Percentiles rank a stretch among this genome's conserved stretches.
Conservation (phyloP, 2,113 vertebrate species). For the Microcebus murinus region DNA sequence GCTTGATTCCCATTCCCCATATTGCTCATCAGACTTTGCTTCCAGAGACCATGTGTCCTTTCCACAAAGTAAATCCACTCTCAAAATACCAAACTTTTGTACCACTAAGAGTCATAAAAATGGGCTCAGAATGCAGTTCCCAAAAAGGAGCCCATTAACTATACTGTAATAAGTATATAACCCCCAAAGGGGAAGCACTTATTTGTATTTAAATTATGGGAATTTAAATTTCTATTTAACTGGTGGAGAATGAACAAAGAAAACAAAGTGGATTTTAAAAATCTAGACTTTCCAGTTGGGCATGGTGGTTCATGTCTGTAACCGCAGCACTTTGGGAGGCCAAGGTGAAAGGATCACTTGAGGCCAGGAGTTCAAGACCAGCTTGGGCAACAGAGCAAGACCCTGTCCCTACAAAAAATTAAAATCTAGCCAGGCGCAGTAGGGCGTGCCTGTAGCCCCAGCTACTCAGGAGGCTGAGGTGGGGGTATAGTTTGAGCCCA, state of each 20-base stretch:
- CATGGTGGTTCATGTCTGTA: too few species aligned
- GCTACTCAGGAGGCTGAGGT: too few species aligned
- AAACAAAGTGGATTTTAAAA: slow-evolving; percentile 10
- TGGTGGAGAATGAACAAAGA: background rate
- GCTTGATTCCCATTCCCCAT: background rate
- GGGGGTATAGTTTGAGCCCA: too few species aligned
- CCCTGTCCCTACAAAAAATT: too few species aligned
- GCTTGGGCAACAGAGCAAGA: too few species aligned
- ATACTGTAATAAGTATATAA: background rate
- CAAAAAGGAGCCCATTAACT: background rate
- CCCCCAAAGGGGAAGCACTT: background rate
- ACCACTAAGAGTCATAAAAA: background rate
- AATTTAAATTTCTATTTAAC: slow-evolving; percentile 30
- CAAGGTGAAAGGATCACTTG: too few species aligned
- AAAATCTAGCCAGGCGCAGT: too few species aligned
- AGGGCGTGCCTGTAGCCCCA: too few species aligned
- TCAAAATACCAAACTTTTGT: slow-evolving; percentile 7
- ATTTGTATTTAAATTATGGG: slow-evolving; percentile 32
- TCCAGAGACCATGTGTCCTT: background rate
- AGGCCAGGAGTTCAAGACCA: too few species aligned
- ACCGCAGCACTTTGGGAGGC: too few species aligned
- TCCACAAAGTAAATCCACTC: slow-evolving; percentile 29
- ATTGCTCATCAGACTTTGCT: slow-evolving; percentile 17
- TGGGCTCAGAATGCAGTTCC: background rate
- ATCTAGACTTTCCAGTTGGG: background rate